phyloP scores from a whole-genome alignment of 2,113 vertebrate genomes.

The Brachirus orientalis region DNA sequence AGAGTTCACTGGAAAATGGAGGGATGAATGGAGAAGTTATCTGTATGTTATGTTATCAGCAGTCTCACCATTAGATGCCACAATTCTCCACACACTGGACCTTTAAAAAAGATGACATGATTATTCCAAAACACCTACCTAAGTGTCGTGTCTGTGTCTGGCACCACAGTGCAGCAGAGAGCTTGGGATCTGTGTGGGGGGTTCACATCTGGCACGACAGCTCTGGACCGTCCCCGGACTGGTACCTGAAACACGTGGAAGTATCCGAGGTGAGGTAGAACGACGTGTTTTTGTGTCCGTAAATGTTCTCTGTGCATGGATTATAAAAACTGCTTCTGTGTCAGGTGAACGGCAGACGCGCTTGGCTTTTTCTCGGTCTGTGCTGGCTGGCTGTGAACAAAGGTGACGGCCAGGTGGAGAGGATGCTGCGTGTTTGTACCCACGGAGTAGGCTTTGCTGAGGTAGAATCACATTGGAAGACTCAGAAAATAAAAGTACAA shows the following conservation, averaged over 20 bases:
- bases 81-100: no score
- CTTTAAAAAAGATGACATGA: no score
- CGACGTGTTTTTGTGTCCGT: neutral
- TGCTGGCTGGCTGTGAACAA: slow-evolving; percentile 83
- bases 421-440: slow-evolving; percentile 70
- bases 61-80: no score
- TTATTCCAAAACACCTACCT: neutral
- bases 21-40: no score
- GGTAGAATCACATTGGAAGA: slow-evolving; percentile 59
- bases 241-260: slow-evolving; percentile 82
- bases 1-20: no score
- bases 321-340: neutral
- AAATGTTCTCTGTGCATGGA: neutral
- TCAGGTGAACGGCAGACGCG: neutral
- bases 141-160: neutral
- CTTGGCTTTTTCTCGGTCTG: slow-evolving; percentile 81
- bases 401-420: slow-evolving; percentile 79
- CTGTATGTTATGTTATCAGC: no score
- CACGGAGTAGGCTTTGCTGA: slow-evolving; percentile 71
- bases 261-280: slow-evolving; percentile 71
- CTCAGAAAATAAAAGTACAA: neutral
- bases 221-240: slow-evolving; percentile 78
- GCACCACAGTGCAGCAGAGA: slow-evolving; percentile 72
- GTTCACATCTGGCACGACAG: slow-evolving; percentile 86
- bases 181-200: slow-evolving; percentile 80